Conservation (phyloP, 2,888 invertebrate species). For the Leptogaster cylindrica region DNA sequence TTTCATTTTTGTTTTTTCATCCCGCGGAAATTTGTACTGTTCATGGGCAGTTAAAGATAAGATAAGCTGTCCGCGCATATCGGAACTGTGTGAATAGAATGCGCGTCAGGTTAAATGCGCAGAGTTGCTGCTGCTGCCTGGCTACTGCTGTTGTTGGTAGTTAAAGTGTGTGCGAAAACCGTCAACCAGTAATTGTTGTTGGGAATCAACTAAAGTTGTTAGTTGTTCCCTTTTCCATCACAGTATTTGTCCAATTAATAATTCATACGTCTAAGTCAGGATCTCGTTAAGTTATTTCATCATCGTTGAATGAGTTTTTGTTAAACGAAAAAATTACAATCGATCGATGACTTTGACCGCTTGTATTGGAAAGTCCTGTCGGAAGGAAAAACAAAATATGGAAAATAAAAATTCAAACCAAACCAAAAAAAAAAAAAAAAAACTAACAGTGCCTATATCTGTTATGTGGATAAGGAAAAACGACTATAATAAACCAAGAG, state of each 20-base stretch:
- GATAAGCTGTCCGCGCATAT: background rate
- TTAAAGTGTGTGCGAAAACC: no score
- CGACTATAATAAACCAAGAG: background rate
- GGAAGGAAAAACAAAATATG: constrained; percentile 15
- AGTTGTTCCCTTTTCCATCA: constrained; percentile 25
- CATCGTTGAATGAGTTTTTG: constrained; percentile 35
- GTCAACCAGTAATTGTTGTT: no score
- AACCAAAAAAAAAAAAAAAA: no score
- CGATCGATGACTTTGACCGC: no score
- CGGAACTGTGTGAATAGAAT: constrained; percentile 37
- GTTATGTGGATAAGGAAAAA: background rate
- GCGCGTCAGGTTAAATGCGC: constrained; percentile 21
- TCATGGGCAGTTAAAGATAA: constrained; percentile 27
- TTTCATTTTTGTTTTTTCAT: constrained; percentile 25
- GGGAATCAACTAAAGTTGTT: constrained; percentile 17
- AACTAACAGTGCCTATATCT: no score
- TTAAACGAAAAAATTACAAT: constrained; percentile 24
- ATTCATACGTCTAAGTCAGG: constrained; percentile 38
- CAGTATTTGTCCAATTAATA: constrained; percentile 41
- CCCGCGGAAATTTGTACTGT: constrained; percentile 36
- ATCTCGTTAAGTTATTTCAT: constrained; percentile 43
- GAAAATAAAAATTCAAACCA: no score
- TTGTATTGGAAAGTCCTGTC: constrained; percentile 34
- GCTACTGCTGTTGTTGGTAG: no score
- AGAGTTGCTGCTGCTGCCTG: no score